These are phyloP conservation scores for Tinamus guttatus DNA, from an alignment of 2,113 vertebrate genomes.

Conservation along the genomic window DNA sequence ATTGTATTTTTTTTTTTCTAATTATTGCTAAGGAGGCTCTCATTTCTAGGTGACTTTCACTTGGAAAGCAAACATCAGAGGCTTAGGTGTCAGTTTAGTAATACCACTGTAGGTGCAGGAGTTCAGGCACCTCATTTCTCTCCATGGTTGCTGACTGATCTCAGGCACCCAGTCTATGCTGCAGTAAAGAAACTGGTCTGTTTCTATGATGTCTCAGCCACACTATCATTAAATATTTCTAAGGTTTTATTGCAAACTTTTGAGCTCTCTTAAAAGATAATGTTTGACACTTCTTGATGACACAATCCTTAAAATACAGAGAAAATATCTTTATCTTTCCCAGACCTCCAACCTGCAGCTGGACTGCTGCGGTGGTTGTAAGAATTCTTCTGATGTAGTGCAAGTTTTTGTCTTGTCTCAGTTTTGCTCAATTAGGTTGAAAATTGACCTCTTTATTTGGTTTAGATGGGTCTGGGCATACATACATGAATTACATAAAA, in stretches of 20 bases:
- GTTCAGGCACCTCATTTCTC: no score
- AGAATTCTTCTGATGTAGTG: not conserved
- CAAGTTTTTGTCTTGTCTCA: not conserved
- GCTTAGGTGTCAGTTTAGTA: no score
- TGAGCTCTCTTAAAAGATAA: not conserved
- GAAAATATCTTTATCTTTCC: not conserved
- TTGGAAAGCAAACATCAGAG: not conserved
- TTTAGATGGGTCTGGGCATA: not conserved
- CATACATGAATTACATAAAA: not conserved
- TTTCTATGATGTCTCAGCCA: no score
- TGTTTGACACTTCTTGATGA: not conserved
- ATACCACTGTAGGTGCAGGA: no score
- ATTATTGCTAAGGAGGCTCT: rapidly evolving
- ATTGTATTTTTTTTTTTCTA: not conserved
- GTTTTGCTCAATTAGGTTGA: not conserved
- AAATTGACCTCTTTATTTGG: not conserved
- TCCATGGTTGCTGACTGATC: no score
- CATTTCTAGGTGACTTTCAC: not conserved
- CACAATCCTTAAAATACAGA: not conserved
- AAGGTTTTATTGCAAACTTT: no score
- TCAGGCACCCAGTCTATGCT: no score
- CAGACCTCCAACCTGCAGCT: rapidly evolving
- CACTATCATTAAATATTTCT: no score
- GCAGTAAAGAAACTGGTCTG: no score
- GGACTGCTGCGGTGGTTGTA: not conserved